Evolutionary conservation across 2,888 invertebrate genomes (phyloP).

Genomic region (Gibbula magus): DNA sequence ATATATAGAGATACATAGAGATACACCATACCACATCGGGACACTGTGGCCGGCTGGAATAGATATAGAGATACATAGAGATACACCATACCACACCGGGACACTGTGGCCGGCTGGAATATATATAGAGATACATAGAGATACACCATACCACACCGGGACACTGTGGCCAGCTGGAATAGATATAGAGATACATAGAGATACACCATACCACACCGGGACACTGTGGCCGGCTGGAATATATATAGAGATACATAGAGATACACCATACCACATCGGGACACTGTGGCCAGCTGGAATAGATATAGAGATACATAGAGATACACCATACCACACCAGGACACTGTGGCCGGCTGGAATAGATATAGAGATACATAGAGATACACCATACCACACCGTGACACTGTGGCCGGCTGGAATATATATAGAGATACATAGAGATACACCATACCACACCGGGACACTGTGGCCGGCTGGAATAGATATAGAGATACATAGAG

Average conservation of each 20-base stretch:
- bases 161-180: constrained; percentile 86
- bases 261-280: constrained; percentile 96
- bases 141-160: constrained; percentile 96
- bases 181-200: constrained; percentile 73
- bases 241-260: constrained; percentile 73
- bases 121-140: constrained; percentile 73
- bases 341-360: constrained; percentile 86
- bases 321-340: constrained; percentile 96
- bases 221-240: constrained; percentile 86
- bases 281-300: constrained; percentile 86
- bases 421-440: constrained; percentile 73
- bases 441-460: constrained; percentile 96
- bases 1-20: constrained; percentile 73
- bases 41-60: constrained; percentile 86
- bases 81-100: constrained; percentile 96
- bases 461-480: constrained; percentile 86
- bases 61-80: constrained; percentile 73
- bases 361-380: constrained; percentile 73
- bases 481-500: constrained; percentile 73
- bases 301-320: constrained; percentile 73
- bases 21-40: constrained; percentile 96
- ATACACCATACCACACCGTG: constrained; percentile 96
- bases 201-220: constrained; percentile 96
- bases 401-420: constrained; percentile 86
- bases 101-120: constrained; percentile 86